A percentile compares a stretch with the other conserved stretches of the same genome.
Evolutionary conservation across 2,113 vertebrate genomes (phyloP).

Genomic region (Dinomys branickii): DNA sequence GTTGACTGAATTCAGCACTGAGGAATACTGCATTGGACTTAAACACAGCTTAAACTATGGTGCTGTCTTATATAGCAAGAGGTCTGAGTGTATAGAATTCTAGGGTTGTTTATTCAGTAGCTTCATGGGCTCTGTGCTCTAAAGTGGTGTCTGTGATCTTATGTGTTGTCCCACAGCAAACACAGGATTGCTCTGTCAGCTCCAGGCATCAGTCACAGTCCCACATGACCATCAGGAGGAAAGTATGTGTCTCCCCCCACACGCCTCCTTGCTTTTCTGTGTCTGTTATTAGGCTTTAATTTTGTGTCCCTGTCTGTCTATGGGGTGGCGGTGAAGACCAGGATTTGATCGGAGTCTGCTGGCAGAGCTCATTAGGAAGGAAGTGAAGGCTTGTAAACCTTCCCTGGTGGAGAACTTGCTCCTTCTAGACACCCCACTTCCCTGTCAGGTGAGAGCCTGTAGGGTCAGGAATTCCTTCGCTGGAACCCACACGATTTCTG

Average conservation of each 20-base stretch:
- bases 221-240: neutral
- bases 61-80: neutral
- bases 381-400: neutral
- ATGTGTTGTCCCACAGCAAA: too few relatives aligned
- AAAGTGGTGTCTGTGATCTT: neutral
- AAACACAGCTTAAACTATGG: too few relatives aligned
- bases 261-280: fast-evolving
- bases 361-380: fast-evolving
- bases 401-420: fast-evolving
- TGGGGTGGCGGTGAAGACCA: neutral
- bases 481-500: neutral
- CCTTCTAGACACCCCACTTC: neutral
- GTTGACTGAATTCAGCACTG: neutral
- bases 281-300: neutral
- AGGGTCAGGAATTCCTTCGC: neutral
- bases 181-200: neutral
- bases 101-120: neutral
- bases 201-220: neutral
- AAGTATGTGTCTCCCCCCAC: neutral
- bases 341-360: neutral
- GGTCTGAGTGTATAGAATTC: neutral
- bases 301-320: neutral
- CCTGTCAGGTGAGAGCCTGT: fast-evolving
- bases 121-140: neutral
- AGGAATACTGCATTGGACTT: neutral